Conservation (phyloP, 1,140 invertebrate species). For the Homalodisca vitripennis region DNA sequence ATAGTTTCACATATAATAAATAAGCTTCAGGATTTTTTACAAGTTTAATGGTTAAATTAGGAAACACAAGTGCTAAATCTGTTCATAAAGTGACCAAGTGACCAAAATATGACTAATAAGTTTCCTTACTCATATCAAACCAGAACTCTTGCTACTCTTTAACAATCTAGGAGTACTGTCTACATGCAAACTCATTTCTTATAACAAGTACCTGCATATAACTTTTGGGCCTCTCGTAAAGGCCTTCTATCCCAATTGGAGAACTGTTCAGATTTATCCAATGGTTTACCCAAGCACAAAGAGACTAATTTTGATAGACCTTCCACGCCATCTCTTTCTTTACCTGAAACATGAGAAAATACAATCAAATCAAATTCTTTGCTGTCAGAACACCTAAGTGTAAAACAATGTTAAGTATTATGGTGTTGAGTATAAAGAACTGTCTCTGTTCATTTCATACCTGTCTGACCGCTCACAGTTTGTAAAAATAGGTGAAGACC, state of each 20-base stretch:
- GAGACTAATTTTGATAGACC: conserved; percentile 57
- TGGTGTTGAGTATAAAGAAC: no score
- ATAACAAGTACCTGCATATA: conserved; percentile 64
- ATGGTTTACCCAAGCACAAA: conserved; percentile 65
- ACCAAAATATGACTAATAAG: neutral
- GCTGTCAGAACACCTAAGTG: neutral
- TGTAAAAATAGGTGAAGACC: no score
- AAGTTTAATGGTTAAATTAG: neutral
- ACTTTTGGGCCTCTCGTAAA: conserved; percentile 67
- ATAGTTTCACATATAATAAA: neutral
- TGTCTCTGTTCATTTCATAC: no score
- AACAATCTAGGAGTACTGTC: neutral
- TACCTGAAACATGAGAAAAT: conserved; percentile 49
- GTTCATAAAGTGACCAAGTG: neutral
- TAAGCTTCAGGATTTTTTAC: neutral
- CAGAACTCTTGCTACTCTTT: neutral
- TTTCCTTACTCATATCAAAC: neutral
- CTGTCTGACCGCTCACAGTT: no score
- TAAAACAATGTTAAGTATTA: neutral
- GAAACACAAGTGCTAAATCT: neutral
- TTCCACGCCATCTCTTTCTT: conserved; percentile 21
- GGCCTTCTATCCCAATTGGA: conserved; percentile 86
- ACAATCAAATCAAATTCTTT: no score
- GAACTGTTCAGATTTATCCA: conserved; percentile 82
- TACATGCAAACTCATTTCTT: conserved; percentile 51